Base-by-base conservation (phyloP, 2,888 invertebrate genomes). In the Asteroscopus sphinx region DNA sequence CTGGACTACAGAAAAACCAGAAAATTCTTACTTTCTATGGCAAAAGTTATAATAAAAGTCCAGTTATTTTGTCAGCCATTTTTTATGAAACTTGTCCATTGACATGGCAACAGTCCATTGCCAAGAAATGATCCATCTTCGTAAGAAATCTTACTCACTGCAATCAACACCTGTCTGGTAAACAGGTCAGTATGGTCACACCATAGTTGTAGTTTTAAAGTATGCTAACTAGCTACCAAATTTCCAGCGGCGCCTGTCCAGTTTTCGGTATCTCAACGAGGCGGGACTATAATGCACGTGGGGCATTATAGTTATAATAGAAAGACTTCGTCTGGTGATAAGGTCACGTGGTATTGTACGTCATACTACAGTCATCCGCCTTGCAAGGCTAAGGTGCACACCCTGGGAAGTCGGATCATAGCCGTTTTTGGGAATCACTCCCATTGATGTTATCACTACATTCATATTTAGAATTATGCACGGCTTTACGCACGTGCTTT, bases 331-430 rank as follows among this genome's bases (percentile, higher is more conserved):
- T 53, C 48, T 25, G 60, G 66, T 15, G 37, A 56, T 1, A 77
- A 56, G 16, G 59, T 53, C 2, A 68, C 72, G 2, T 86, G 86
- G 86, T 79, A 79, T 45, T 86, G 86, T 36, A 83, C 80, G 0
- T 63, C 65, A 2, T 80, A 81, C 61, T 81, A 85, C 57, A 72
- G 44, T 21, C 25, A 59, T 3, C 68, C 71, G 1, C 55, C 67
- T 2, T 83, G 83, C 54, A 77, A 68, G 28, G 79, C 74, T 25
- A 83, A 80, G 47, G 68, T 79, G 3, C 71, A 73, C 25, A 80
- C 71, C 6, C 6, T 60, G 1, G 73, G 68, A 8, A 53, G 45
- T 0, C 37, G 21, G 2, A 6, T 76, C 26, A 0, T 75, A 5
- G 49, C 52, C 0, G 0, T 59, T 12, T n/a, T 25, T 11, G 76